A percentile compares a stretch with the other conserved stretches of the same genome.
Conservation (phyloP, 92 coral and sea anemone genomes). For the Anthopleura xanthogrammica region DNA sequence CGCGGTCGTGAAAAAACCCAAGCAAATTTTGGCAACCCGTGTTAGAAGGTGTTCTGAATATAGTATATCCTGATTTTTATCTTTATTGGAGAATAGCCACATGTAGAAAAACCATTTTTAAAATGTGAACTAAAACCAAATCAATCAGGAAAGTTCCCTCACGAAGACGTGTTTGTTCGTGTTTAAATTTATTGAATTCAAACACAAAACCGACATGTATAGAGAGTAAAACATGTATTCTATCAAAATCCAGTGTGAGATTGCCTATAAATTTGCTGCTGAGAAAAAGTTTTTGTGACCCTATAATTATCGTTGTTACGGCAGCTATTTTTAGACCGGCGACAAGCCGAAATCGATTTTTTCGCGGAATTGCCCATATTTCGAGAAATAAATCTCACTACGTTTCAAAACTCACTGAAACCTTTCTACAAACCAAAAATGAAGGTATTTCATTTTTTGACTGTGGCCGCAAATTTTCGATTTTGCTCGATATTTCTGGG, state of each 20-base stretch:
- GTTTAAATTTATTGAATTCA: background rate
- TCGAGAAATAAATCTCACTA: background rate
- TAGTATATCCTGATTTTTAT: background rate
- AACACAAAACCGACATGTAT: background rate
- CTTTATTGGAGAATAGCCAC: background rate
- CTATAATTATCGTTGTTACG: background rate
- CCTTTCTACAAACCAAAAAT: conserved; percentile 9
- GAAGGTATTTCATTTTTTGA: conserved; percentile 11
- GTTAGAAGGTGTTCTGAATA: conserved; percentile 1
- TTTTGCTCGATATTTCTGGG: conserved; percentile 4
- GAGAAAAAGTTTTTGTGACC: background rate
- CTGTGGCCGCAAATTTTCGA: no score
- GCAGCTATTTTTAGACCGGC: conserved; percentile 1
- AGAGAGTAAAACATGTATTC: no score
- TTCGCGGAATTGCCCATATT: background rate
- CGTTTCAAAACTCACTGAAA: conserved; percentile 10
- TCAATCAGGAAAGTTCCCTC: conserved; percentile 7
- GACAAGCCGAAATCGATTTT: conserved; percentile 2
- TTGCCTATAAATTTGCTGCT: conserved; percentile 4
- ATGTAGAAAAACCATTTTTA: background rate
- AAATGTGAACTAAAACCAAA: conserved; percentile 5
- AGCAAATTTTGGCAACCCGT: background rate
- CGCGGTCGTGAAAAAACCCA: conserved; percentile 1
- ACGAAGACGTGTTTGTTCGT: background rate
- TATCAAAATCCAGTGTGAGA: background rate